Evolutionary conservation across 1,140 invertebrate species (phyloP).

Genomic region (Pectinophora gossypiella): DNA sequence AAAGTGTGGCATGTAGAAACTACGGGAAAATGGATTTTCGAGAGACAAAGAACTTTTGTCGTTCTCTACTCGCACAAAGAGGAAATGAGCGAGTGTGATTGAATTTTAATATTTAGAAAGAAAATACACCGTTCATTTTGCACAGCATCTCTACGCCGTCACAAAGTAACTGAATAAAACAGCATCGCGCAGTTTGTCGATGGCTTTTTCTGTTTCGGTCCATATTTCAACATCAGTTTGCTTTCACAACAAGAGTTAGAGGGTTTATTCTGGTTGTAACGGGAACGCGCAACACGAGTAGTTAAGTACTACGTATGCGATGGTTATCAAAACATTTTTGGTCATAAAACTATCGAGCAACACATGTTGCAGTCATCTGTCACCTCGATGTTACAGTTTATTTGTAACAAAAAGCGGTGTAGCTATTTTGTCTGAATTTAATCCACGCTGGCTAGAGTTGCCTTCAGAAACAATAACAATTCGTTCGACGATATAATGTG

Average conservation of each 20-base stretch:
- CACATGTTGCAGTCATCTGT: neutral
- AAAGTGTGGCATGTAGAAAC: neutral
- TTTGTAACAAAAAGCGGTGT: constrained; percentile 13
- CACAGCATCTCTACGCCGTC: neutral
- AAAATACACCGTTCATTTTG: constrained; percentile 4
- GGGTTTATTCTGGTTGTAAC: neutral
- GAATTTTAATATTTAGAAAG: constrained; percentile 14
- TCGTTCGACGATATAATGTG: constrained; percentile 42
- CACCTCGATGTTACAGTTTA: constrained; percentile 11
- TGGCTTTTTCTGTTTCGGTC: neutral
- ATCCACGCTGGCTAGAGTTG: constrained; percentile 33
- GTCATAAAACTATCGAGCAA: neutral
- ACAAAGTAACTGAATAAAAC: constrained; percentile 2
- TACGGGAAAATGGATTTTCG: constrained; percentile 18
- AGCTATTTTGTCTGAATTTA: constrained; percentile 30
- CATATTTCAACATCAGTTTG: neutral
- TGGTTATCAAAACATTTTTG: neutral
- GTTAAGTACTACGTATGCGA: neutral
- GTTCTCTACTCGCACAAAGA: constrained; percentile 14
- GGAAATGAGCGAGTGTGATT: constrained; percentile 14
- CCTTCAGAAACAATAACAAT: constrained; percentile 47
- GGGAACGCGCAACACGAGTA: neutral
- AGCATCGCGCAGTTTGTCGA: neutral
- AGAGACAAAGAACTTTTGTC: constrained; percentile 20
- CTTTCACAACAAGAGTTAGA: neutral